These are phyloP conservation scores for Tragulus kanchil DNA, from an alignment of 2,113 vertebrate species.

Conservation along the genomic window DNA sequence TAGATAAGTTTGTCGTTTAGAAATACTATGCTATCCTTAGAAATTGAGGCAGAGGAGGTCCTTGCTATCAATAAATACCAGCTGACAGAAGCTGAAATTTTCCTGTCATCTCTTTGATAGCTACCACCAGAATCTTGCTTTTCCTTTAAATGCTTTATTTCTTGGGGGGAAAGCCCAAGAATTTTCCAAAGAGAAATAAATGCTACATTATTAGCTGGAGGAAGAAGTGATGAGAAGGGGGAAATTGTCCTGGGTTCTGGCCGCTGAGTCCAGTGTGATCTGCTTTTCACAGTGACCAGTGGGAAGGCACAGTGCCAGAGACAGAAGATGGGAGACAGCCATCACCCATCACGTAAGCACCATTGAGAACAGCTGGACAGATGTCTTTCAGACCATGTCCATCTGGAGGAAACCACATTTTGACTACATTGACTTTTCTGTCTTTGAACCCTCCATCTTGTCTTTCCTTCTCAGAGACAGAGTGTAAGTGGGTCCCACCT, in stretches of 20 bases:
- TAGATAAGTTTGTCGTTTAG: conserved; percentile 8
- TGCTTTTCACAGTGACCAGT: conserved; percentile 82
- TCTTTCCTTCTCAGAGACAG: neutral
- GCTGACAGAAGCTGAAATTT: neutral
- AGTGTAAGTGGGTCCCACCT: neutral
- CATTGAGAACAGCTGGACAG: conserved; percentile 58
- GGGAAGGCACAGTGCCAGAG: conserved; percentile 73
- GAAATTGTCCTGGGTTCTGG: conserved; percentile 74
- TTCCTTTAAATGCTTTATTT: conserved; percentile 49
- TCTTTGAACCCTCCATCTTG: neutral
- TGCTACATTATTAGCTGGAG: conserved; percentile 83
- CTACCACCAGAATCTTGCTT: conserved; percentile 42
- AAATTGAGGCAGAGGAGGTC: neutral
- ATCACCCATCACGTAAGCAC: conserved; percentile 77
- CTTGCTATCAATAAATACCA: neutral
- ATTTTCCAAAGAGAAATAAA: conserved; percentile 61
- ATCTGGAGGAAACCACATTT: conserved; percentile 47
- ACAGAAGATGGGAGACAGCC: conserved; percentile 61
- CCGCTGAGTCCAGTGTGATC: conserved; percentile 81
- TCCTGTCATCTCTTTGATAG: conserved; percentile 46
- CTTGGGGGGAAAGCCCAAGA: neutral
- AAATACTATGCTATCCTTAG: neutral
- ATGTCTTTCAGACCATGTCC: conserved; percentile 58
- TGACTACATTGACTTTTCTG: neutral
- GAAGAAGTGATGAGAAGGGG: conserved; percentile 56